A percentile compares a stretch with the other conserved stretches of the same genome.
Evolutionary conservation across 2,888 invertebrate species (phyloP).

Genomic region (Hypolimnas misippus): DNA sequence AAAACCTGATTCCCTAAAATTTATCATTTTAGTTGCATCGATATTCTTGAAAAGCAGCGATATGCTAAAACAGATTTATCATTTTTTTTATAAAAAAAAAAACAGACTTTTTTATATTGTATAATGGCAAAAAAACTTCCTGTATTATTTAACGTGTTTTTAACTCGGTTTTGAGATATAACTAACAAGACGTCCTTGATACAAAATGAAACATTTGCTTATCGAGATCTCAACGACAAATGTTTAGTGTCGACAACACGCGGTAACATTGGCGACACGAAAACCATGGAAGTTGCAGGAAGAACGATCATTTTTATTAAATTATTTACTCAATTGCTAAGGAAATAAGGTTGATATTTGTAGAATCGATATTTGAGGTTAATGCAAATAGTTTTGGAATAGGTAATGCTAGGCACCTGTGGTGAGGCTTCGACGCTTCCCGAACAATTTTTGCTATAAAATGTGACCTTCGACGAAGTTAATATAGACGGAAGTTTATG

Average conservation of each 20-base stretch:
- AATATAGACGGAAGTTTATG: slow-evolving; percentile 37
- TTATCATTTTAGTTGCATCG: no score
- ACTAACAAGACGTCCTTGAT: slow-evolving; percentile 27
- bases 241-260: slow-evolving; percentile 30
- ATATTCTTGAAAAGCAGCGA: no score
- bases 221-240: slow-evolving; percentile 37
- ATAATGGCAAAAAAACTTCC: no score
- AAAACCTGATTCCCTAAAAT: no score
- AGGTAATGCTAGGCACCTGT: slow-evolving; percentile 43
- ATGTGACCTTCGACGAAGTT: slow-evolving; percentile 36
- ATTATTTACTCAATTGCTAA: slow-evolving; percentile 19
- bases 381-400: slow-evolving; percentile 38
- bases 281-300: no score
- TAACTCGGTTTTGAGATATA: not conserved
- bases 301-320: not conserved
- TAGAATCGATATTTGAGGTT: slow-evolving; percentile 15
- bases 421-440: slow-evolving; percentile 40
- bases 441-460: slow-evolving; percentile 37
- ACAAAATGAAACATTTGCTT: slow-evolving; percentile 31
- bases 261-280: slow-evolving; percentile 23
- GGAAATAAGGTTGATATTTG: slow-evolving; percentile 24
- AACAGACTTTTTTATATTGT: no score
- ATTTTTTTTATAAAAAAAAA: no score
- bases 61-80: no score
- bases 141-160: no score